Evolutionary conservation across 2,797 vertebrate species (phyloP).

Genomic region (Steatocranus sp.): DNA sequence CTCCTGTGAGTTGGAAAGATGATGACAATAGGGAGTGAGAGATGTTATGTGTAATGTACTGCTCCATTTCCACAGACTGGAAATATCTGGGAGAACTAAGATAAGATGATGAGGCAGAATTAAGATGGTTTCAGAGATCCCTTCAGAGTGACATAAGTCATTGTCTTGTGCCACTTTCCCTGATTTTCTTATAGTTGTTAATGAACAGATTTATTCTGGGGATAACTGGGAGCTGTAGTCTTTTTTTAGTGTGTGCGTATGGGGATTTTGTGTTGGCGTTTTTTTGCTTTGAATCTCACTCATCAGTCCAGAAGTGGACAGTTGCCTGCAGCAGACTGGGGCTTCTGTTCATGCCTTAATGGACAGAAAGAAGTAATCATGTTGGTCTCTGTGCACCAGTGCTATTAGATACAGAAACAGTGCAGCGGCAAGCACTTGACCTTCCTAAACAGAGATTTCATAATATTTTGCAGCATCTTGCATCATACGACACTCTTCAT

Average conservation of each 20-base stretch:
- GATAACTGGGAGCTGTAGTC: background rate
- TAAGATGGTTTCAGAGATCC: background rate
- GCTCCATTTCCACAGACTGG: constrained; percentile 16
- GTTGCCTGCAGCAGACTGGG: constrained; percentile 1
- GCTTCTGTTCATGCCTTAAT: background rate
- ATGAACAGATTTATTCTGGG: constrained; percentile 10
- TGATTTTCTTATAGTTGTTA: constrained; percentile 7
- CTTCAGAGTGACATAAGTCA: constrained; percentile 23
- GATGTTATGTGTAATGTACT: constrained; percentile 12
- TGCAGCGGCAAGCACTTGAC: background rate
- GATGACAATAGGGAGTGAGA: constrained; percentile 10
- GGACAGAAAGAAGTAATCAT: constrained; percentile 18
- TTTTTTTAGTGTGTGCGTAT: background rate
- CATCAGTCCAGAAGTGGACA: background rate
- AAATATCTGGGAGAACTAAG: constrained; percentile 15
- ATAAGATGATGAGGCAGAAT: constrained; percentile 9
- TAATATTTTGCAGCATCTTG: constrained; percentile 25
- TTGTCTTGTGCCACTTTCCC: constrained; percentile 18
- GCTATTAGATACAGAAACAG: background rate
- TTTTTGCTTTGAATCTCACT: background rate
- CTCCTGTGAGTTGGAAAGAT: constrained; percentile 42
- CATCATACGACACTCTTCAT: background rate
- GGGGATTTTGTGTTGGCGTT: background rate
- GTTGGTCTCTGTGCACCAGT: constrained; percentile 3
- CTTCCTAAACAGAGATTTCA: background rate